Conservation (phyloP, 2,888 invertebrate genomes). For the Drosophila prostipennis region DNA sequence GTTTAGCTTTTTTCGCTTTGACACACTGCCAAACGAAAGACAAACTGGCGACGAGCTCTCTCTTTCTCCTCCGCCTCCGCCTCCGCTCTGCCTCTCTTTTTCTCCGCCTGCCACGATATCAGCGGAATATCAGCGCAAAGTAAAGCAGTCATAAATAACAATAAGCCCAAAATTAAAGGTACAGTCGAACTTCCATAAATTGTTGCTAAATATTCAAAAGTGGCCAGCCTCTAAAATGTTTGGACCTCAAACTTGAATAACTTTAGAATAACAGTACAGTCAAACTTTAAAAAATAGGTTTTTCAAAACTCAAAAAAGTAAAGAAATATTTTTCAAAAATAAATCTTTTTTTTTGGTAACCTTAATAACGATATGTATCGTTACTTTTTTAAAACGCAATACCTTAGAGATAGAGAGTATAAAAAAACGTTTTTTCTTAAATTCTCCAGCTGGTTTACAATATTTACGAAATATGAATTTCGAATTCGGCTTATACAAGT, state of each 20-base stretch:
- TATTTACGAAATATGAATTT: not conserved
- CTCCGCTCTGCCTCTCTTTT: not conserved
- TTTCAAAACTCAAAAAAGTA: not conserved
- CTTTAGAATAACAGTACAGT: not conserved
- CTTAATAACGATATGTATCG: too few species aligned
- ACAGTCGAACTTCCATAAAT: constrained; percentile 17
- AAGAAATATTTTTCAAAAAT: too few species aligned
- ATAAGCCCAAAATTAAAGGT: constrained; percentile 11
- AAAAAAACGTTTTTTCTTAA: too few species aligned
- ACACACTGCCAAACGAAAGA: constrained; percentile 53
- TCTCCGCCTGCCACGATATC: constrained; percentile 24
- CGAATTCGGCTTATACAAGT: not conserved
- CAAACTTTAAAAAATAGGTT: not conserved
- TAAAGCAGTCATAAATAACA: constrained; percentile 15
- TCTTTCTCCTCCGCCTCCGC: not conserved
- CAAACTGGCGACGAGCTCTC: constrained; percentile 49
- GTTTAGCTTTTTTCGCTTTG: constrained; percentile 33
- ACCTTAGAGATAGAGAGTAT: too few species aligned
- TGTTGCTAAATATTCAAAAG: not conserved
- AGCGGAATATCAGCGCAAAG: constrained; percentile 25
- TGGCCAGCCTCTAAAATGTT: too few species aligned
- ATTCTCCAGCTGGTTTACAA: too few species aligned
- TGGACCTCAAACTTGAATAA: not conserved
- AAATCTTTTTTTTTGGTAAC: too few species aligned
- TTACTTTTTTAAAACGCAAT: too few species aligned